Base-by-base conservation (phyloP, 2,797 vertebrate species). In the Echeneis naucrates region DNA sequence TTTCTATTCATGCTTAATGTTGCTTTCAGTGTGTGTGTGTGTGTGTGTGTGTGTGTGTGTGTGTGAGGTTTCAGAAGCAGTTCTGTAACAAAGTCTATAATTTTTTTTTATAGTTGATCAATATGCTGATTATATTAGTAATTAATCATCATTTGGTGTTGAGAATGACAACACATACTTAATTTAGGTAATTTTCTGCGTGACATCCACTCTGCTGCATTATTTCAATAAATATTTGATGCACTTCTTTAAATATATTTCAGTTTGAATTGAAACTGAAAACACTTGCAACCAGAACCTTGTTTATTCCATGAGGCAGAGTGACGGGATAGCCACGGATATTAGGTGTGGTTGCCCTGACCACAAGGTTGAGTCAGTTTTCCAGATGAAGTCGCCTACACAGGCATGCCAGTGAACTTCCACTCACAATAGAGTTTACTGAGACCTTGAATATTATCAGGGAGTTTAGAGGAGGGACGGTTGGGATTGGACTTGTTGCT, bases 311-410 rank as follows among this genome's bases (percentile, higher is more conserved):
- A 37, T 0, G 0, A 69, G 51, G 11, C 53, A 42, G 3, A 3
- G 33, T 45, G 67, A 67, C 10, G 2, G 65, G 48, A 56, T 58
- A 6, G 59, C 60, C 42, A 3, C 5, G 12, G 44, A 76, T 74
- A 72, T 55, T 70, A 87, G 85, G 87, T 85, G 86, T 77, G 91
- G 88, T 78, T 76, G 11, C 50, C 44, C 57, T 68, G 73, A 75
- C 87, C 66, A 61, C 74, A 81, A 21, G 24, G 74, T 73, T 90
- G 88, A 93, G 84, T 92, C 89, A 91, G 71, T 81, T 88, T 81
- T 86, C 73, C 42, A 63, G 82, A 82, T 53, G 69, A 77, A 74
- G 67, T n/a, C 19, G 74, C 85, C 82, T 88, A 79, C 81, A 75
- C 58, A 45, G 72, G 68, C 68, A 72, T 79, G 73, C 78, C 72